Base-by-base conservation (phyloP, 2,888 invertebrate species). In the Oxyscelio sp. region DNA sequence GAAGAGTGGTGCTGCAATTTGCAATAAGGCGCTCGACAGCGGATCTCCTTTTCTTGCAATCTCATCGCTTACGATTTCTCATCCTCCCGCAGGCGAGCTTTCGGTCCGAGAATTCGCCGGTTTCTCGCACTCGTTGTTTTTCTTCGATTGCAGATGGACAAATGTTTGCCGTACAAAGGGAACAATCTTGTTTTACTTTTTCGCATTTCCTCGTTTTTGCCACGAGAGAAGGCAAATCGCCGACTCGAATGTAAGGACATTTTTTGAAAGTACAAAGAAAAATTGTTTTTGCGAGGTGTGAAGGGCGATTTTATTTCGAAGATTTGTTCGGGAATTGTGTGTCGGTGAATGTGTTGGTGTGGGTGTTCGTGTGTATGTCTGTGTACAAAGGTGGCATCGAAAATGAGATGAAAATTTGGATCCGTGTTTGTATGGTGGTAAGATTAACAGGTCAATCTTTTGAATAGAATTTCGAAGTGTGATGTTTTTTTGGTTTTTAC, bases 1-100 rank as follows among this genome's bases (percentile, higher is more conserved):
- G 56, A 73, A 59, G 58, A 63, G 59, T 38, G 15, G 24, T 43
- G 34, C 78, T 17, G 79, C 83, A 70, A 80, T 83, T 80, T 65
- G 83, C 80, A 83, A 83, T 77, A 85, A 85, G 85, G 77, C 70
- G 71, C n/a, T n/a, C n/a, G n/a, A n/a, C n/a, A n/a, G 13, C n/a
- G 50, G 27, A 78, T 78, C 59, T 68, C 31, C 17, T 85, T 65
- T 58, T 56, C 21, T 48, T 66, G 74, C 58, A 58, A 71, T 79
- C 50, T 61, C 61, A 24, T 77, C 24, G 65, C 24, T 43, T 45
- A n/a, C 74, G 66, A 73, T 75, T 68, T 68, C 63, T 70, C 66
- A 50, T 79, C 66, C 58, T 63, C 45, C 66, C 74, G 27, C 40
- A 56, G 68, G 48, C 54, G 68, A 54, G 52, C 50, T 59, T 73